phyloP scores from a whole-genome alignment of 2,113 vertebrate species.

The Cephalopterus ornatus region DNA sequence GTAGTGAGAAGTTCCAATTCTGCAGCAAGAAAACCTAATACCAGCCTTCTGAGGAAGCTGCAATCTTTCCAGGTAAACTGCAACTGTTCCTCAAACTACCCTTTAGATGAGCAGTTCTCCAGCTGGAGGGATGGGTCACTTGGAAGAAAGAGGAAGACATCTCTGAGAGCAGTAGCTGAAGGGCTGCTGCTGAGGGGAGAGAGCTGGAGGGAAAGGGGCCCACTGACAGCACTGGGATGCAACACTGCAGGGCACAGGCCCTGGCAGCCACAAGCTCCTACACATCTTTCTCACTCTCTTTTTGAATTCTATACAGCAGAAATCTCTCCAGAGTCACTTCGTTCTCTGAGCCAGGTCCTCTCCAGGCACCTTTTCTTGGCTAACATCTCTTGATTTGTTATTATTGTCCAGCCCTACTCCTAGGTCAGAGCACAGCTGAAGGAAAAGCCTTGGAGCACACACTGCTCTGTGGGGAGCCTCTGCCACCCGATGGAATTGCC shows the following conservation, averaged over 20 bases:
- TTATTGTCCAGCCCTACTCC: not conserved
- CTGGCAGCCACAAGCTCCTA: not conserved
- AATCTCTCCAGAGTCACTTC: not conserved
- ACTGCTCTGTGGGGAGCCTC: not conserved
- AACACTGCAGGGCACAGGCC: not conserved
- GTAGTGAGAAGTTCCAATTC: not conserved
- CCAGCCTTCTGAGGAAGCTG: not conserved
- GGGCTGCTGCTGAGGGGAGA: not conserved
- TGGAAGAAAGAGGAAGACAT: not conserved
- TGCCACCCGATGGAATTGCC: fast-evolving
- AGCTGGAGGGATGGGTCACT: not conserved
- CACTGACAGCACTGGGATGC: not conserved
- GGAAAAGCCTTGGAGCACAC: not conserved
- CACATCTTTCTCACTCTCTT: fast-evolving
- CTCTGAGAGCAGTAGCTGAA: not conserved
- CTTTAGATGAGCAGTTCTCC: not conserved
- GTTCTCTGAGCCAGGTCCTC: not conserved
- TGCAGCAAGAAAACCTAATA: not conserved
- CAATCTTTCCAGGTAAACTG: not conserved
- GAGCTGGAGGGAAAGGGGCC: not conserved
- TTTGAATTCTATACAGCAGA: not conserved
- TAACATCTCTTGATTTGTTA: not conserved
- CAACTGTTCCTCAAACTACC: not conserved
- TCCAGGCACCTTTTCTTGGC: not conserved
- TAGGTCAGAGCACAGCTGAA: not conserved